These are phyloP conservation scores for Cataglyphis cursor DNA, from an alignment of 2,888 invertebrate species.

Conservation along the genomic window DNA sequence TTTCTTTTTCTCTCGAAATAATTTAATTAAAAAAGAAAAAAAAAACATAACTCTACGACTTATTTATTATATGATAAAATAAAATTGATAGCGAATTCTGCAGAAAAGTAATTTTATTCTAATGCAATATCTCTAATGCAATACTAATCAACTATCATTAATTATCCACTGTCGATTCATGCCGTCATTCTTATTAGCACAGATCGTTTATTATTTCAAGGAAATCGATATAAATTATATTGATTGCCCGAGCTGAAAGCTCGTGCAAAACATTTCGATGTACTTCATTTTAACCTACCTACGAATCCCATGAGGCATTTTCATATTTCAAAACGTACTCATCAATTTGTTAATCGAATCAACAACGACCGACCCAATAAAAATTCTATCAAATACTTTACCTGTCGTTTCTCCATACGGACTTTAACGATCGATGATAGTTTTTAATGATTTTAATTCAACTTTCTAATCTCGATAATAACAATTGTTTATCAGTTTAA, in stretches of 20 bases:
- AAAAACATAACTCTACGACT: neutral
- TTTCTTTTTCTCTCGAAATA: neutral
- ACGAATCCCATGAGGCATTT: neutral
- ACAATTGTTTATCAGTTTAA: constrained; percentile 29
- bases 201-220: constrained; percentile 7
- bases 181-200: constrained; percentile 11
- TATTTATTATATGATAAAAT: neutral
- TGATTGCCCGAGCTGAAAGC: neutral
- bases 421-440: neutral
- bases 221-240: neutral
- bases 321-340: neutral
- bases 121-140: neutral
- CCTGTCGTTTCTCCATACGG: neutral
- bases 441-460: constrained; percentile 28
- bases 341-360: constrained; percentile 36
- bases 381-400: constrained; percentile 33
- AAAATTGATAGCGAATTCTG: neutral
- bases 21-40: neutral
- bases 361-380: constrained; percentile 16
- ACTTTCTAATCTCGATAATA: constrained; percentile 31
- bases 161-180: constrained; percentile 13
- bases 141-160: neutral
- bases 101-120: neutral
- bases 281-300: neutral
- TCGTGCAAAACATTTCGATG: constrained; percentile 1